Evolutionary conservation across 1,140 invertebrate genomes (phyloP).

Genomic region (Platyscapa corneri): DNA sequence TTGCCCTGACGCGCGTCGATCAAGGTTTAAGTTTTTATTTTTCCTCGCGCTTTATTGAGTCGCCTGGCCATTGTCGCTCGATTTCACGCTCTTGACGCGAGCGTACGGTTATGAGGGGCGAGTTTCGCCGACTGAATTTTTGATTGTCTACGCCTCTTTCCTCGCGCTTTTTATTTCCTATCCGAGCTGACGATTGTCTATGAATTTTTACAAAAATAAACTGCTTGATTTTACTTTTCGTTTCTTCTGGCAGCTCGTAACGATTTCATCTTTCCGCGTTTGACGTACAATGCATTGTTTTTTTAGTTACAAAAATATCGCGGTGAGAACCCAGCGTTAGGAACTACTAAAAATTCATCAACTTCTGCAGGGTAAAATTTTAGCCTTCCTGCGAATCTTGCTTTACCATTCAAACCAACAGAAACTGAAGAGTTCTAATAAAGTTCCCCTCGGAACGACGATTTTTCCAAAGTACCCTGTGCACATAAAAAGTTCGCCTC

Average conservation of each 20-base stretch:
- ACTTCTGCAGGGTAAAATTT: too few species aligned
- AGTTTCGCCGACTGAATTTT: background rate
- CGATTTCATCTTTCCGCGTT: too few species aligned
- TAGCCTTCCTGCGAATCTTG: too few species aligned
- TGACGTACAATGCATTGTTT: too few species aligned
- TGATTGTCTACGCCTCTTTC: background rate
- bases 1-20: constrained; percentile 19
- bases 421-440: too few species aligned
- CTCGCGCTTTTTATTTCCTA: background rate
- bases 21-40: constrained; percentile 21
- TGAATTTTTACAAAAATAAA: background rate
- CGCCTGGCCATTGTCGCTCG: background rate
- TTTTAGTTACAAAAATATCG: too few species aligned
- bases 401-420: too few species aligned
- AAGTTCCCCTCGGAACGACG: too few species aligned
- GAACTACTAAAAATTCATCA: too few species aligned
- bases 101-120: background rate
- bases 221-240: background rate
- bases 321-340: too few species aligned
- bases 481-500: too few species aligned
- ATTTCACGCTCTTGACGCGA: constrained; percentile 10
- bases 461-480: too few species aligned
- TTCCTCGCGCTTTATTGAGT: constrained; percentile 4
- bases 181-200: background rate
- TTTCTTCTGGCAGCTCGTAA: background rate